Percentiles rank a stretch among this genome's conserved stretches.
These are phyloP conservation scores for Sigmodon hispidus DNA, from an alignment of 2,113 vertebrate genomes.

Conservation along the genomic window DNA sequence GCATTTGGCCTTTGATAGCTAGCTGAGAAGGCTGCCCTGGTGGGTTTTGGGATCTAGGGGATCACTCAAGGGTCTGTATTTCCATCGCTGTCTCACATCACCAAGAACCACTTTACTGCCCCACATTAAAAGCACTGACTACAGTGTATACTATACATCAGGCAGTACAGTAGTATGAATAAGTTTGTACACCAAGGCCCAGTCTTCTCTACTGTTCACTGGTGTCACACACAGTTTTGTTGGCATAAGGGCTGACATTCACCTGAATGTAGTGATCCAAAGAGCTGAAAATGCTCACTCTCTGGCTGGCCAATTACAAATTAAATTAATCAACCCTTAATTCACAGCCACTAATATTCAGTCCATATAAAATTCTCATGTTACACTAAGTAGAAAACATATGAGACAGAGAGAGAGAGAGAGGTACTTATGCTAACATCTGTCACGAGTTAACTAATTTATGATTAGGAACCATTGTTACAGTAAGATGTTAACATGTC, in stretches of 20 bases:
- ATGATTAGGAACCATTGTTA: too few relatives aligned
- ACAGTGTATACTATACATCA: background rate
- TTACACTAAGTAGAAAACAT: background rate
- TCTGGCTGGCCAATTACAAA: background rate
- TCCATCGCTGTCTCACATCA: background rate
- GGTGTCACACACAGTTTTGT: too few relatives aligned
- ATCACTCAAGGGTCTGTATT: background rate
- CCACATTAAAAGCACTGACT: background rate
- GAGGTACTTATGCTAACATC: background rate
- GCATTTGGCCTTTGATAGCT: background rate
- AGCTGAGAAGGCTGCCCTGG: background rate
- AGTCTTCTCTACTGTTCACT: background rate
- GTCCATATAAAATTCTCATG: too few relatives aligned
- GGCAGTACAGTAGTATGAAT: background rate
- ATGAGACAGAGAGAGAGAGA: background rate
- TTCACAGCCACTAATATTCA: background rate
- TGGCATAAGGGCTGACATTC: background rate
- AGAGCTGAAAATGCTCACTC: background rate
- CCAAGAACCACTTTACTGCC: background rate
- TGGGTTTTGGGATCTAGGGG: background rate
- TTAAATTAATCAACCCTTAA: background rate
- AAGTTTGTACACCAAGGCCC: too few relatives aligned
- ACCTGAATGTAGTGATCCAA: background rate
- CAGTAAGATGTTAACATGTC: background rate
- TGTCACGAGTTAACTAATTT: background rate